Base-by-base conservation (phyloP, 2,113 vertebrate species). In the Apodemus speciosus region DNA sequence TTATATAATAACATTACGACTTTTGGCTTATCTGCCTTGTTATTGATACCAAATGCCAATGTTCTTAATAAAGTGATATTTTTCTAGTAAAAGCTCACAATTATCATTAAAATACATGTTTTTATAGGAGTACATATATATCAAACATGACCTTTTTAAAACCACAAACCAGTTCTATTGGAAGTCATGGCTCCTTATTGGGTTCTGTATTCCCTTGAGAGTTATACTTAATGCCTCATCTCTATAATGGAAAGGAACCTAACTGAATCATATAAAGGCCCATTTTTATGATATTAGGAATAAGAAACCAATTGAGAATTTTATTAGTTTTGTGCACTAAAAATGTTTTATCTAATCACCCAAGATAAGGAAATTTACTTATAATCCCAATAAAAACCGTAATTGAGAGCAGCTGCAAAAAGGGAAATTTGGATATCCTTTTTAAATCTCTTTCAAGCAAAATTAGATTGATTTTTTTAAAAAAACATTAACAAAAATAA, bases 381-480 rank as follows among this genome's bases (percentile, higher is more conserved):
- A 43, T 35, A 53, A n/a, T 46, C 21, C 79, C 25, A 6, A 51
- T 86, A 49, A 66, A 91, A 75, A 35, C 80, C 49, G 56, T 35
- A 56, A 77, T 43, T 53, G 14, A 83, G 11, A 93, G 21, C 68
- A 4, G 35, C 91, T 68, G 68, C 16, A 92, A 46, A 30, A 96
- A 62, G 75, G 23, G 40, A 93, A 93, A 92, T 38, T 79, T 94
- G 71, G 69, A 75, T 1, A 3, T 88, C 0, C 23, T 89, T 73
- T 91, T 23, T 93, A 93, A 95, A 89, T 94, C n/a, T 88, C 71
- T 91, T 95, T 85, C 20, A 92, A 93, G 77, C 75, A 90, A 95
- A n/a, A 40, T 89, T 84, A 84, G 40, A 62, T 62, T 91, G 80
- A 90, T 80, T 80, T 94, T 27, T 56, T 56, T 18, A 18, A 56